Base-by-base conservation (phyloP, 2,797 vertebrate species). In the Notolepis coatsorum region DNA sequence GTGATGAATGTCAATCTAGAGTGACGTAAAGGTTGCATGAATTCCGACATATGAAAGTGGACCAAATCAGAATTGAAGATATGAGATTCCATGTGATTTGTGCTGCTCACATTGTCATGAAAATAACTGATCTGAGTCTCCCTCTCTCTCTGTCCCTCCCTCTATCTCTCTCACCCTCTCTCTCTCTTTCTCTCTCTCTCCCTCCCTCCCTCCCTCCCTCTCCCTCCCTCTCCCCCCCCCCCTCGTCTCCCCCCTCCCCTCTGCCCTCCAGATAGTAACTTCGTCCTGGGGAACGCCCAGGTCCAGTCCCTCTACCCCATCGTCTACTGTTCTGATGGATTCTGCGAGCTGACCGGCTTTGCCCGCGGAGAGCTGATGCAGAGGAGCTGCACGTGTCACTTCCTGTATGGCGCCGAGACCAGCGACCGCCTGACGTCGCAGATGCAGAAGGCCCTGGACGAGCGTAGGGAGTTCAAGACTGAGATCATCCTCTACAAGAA, bases 281-380 rank as follows among this genome's bases (percentile, higher is more conserved):
- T 94, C 80, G 93, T 94, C 75, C 92, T 94, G 39, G 93, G 92
- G 65, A 94, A 95, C 65, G 93, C 93, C 81, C 93, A 95, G 84
- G 93, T 95, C 81, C 91, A 92, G 83, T 91, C 91, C 1, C 86
- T 93, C 51, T 93, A 92, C 76, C 92, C 92, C 54, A 93, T 93
- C 7, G 92, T 93, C 21, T 93, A 93, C 86, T 93, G 92, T 81
- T 93, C 92, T 0, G 92, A 93, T 18, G 92, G 92, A 0, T 93
- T 93, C 91, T 93, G 91, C 27, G 91, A 93, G 76, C 86, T 93
- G 84, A 92, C 92, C 0, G 91, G 92, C 31, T 93, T 88, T 7
- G 91, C 92, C 45, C 89, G 92, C 0, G 92, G 90, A 0, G 92
- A 93, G 78, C 88, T 93, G 75, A 93, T 93, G 92, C 92, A 93